phyloP scores from a whole-genome alignment of 2,113 vertebrate species.

The Rousettus leschenaultii region DNA sequence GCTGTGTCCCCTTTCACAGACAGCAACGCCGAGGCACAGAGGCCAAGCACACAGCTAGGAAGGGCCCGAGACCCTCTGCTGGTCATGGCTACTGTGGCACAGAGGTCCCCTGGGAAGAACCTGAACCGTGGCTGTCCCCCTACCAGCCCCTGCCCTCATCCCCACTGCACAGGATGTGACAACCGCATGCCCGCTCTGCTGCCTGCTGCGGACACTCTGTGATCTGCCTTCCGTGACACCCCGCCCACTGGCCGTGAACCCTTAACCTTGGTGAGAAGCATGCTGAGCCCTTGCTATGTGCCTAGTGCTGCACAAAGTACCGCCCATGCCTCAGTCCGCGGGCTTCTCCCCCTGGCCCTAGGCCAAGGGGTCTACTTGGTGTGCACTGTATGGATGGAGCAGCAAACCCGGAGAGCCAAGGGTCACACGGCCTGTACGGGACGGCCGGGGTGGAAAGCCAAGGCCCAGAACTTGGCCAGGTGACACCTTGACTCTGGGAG shows the following conservation, averaged over 20 bases:
- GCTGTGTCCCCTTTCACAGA: background rate
- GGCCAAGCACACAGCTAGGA: background rate
- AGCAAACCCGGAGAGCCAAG: background rate
- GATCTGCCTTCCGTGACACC: background rate
- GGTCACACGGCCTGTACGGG: rapidly evolving
- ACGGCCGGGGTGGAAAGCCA: background rate
- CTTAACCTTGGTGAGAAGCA: rapidly evolving
- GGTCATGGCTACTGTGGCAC: background rate
- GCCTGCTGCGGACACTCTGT: background rate
- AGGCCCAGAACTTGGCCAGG: background rate
- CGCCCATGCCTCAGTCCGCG: background rate
- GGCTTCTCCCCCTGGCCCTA: rapidly evolving
- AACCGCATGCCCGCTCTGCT: background rate
- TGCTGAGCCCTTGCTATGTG: rapidly evolving
- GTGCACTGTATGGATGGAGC: background rate
- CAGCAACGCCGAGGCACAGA: background rate
- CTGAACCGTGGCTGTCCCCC: no score
- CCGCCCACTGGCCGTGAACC: background rate
- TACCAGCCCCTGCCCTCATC: background rate
- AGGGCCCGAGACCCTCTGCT: background rate
- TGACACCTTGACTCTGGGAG: background rate
- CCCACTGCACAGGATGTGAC: background rate
- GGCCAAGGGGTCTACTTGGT: no score
- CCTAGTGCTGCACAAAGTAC: rapidly evolving
- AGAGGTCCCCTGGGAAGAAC: background rate